Evolutionary conservation across 2,888 invertebrate genomes (phyloP).

Genomic region (Agrotis exclamationis): DNA sequence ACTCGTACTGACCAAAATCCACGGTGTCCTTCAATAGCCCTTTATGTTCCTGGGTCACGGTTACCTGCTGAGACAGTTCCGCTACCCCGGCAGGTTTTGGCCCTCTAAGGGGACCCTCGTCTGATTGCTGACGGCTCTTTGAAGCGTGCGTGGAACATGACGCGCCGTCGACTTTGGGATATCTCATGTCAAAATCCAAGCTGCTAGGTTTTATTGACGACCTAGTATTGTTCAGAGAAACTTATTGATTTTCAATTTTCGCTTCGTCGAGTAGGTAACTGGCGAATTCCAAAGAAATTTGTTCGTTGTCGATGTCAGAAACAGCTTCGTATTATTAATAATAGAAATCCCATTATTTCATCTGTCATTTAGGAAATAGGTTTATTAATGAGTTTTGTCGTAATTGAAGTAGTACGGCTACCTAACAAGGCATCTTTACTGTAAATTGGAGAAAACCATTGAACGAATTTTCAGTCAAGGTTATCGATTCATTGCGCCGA

Average conservation of each 20-base stretch:
- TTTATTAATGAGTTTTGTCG: constrained; percentile 2
- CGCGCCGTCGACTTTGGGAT: background rate
- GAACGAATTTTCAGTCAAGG: background rate
- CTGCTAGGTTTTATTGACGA: background rate
- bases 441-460: background rate
- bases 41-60: too few species aligned
- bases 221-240: background rate
- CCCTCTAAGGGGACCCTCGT: too few species aligned
- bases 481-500: background rate
- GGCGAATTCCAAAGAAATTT: background rate
- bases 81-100: too few species aligned
- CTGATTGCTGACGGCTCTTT: too few species aligned
- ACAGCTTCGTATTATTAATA: background rate
- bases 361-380: constrained; percentile 6
- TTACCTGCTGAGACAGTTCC: too few species aligned
- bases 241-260: constrained; percentile 8
- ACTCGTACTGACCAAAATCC: too few species aligned
- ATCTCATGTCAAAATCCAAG: background rate
- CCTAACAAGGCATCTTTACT: too few species aligned
- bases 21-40: too few species aligned
- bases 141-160: too few species aligned
- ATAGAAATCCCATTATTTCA: background rate
- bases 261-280: background rate
- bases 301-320: constrained; percentile 2
- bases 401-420: background rate